Percentiles rank a stretch among this genome's conserved stretches.
phyloP scores from a whole-genome alignment of 1,140 invertebrate species.

The Pararge aegeria region DNA sequence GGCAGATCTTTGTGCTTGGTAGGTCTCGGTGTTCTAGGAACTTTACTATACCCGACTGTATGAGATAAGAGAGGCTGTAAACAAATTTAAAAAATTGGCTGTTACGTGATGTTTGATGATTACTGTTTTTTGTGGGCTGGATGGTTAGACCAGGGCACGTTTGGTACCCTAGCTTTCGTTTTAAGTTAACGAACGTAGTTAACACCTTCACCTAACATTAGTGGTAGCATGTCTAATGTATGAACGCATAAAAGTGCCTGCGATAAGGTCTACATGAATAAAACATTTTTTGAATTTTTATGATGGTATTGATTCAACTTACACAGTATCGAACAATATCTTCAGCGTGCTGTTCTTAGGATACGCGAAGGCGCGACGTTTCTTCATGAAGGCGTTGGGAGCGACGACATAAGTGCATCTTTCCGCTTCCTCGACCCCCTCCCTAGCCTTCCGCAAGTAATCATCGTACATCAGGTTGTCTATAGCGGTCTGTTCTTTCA shows the following conservation, averaged over 20 bases:
- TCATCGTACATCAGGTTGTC: slow-evolving; percentile 84
- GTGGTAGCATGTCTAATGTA: no score
- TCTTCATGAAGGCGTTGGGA: slow-evolving; percentile 82
- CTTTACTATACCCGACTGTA: slow-evolving; percentile 87
- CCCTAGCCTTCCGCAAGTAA: slow-evolving; percentile 82
- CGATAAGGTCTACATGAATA: no score
- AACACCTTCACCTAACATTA: no score
- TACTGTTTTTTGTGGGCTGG: no score
- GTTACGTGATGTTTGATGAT: no score
- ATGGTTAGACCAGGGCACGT: no score
- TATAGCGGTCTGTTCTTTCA: slow-evolving; percentile 84
- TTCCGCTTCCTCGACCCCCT: slow-evolving; percentile 80
- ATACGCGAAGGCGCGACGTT: slow-evolving; percentile 86
- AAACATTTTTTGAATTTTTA: no score
- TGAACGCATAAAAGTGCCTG: no score
- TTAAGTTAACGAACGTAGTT: no score
- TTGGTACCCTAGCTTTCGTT: no score
- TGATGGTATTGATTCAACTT: slow-evolving; percentile 57
- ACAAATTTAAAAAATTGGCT: slow-evolving; percentile 2
- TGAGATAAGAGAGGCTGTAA: slow-evolving; percentile 83
- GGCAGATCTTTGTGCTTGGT: slow-evolving; percentile 88
- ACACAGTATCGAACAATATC: slow-evolving; percentile 84
- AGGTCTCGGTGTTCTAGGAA: slow-evolving; percentile 81
- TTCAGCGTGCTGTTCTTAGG: slow-evolving; percentile 81
- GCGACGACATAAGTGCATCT: slow-evolving; percentile 88